Evolutionary conservation across 2,113 vertebrate genomes (phyloP).

Genomic region (Oryzias woworae): DNA sequence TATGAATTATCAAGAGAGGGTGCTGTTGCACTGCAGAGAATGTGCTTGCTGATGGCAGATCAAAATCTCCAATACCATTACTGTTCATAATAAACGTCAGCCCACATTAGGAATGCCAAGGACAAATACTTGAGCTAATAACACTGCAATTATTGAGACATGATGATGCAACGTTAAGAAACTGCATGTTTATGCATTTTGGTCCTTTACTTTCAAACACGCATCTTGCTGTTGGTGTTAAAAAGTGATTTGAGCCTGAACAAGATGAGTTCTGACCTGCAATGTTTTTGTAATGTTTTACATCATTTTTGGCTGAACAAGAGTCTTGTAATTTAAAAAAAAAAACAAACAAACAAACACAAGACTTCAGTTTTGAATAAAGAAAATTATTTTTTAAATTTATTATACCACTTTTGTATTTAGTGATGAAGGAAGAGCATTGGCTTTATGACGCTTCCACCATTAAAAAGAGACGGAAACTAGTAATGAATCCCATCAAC

Average conservation of each 20-base stretch:
- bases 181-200: slow-evolving; percentile 57
- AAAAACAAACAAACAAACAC: slow-evolving; percentile 44
- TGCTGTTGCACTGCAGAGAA: slow-evolving; percentile 68
- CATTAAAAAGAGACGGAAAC: slow-evolving; percentile 47
- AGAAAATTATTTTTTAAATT: not conserved
- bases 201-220: slow-evolving; percentile 46
- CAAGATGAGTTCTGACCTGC: slow-evolving; percentile 37
- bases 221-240: slow-evolving; percentile 49
- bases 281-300: slow-evolving; percentile 47
- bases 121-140: slow-evolving; percentile 77
- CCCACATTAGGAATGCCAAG: slow-evolving; percentile 73
- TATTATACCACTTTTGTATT: slow-evolving; percentile 33
- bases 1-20: slow-evolving; percentile 65
- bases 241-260: slow-evolving; percentile 29
- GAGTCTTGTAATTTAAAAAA: slow-evolving; percentile 46
- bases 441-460: slow-evolving; percentile 8
- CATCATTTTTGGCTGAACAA: slow-evolving; percentile 42
- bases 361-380: slow-evolving; percentile 13
- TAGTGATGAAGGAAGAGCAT: too few relatives aligned
- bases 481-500: slow-evolving; percentile 33
- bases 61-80: slow-evolving; percentile 59
- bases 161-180: slow-evolving; percentile 75
- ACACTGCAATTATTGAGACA: slow-evolving; percentile 69
- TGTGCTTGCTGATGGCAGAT: slow-evolving; percentile 33
- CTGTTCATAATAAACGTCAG: slow-evolving; percentile 74